Evolutionary conservation across 2,888 invertebrate species (phyloP), one percentile per base, ranked within the genome.

Genomic region (Isotomurus palustris): DNA sequence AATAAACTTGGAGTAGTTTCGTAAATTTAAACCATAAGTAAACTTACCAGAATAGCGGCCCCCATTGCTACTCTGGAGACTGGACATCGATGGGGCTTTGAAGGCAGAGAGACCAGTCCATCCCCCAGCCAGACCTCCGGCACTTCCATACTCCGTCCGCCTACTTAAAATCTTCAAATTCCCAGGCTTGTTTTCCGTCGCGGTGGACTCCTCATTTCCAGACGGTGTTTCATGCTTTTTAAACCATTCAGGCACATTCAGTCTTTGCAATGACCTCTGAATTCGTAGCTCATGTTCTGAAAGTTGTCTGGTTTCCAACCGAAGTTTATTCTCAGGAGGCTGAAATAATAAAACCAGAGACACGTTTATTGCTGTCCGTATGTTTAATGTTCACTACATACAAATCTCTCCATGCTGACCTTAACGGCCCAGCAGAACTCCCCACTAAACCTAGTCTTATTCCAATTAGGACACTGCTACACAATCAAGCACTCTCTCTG

Each of bases 241-340:
- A 79, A 85, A 94, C 95, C 95, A 95, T 76, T 94, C 92, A 62
- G 95, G 95, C 66, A 95, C 87, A 78, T 92, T 90, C 72, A 95
- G 84, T 74, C 91, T 89, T 78, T 93, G 92, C 73, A 95, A 78
- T 52, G 94, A 94, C 72, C 91, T 86, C 77, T 92, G 91, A 63
- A 95, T 90, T 70, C 94, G 84, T 68, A 94, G 80, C 78, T 95
- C 93, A 79, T 93, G 92, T 79, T 93, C 93, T 64, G 93, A 94
- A 74, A 92, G 85, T 74, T 86, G 85, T 62, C 88, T 83, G 53
- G 69, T 69, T 74, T 87, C 87, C 80, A 90, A 90, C 80, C 91
- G 89, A 75, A 91, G 82, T 77, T 91, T 90, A 84, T 93, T 93
- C 79, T 93, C 92, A 71, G 92, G 92, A 73, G 91, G 91, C 91